These are phyloP conservation scores for Epizoanthus ramosus DNA, from an alignment of 92 coral and sea anemone species.

Conservation along the genomic window DNA sequence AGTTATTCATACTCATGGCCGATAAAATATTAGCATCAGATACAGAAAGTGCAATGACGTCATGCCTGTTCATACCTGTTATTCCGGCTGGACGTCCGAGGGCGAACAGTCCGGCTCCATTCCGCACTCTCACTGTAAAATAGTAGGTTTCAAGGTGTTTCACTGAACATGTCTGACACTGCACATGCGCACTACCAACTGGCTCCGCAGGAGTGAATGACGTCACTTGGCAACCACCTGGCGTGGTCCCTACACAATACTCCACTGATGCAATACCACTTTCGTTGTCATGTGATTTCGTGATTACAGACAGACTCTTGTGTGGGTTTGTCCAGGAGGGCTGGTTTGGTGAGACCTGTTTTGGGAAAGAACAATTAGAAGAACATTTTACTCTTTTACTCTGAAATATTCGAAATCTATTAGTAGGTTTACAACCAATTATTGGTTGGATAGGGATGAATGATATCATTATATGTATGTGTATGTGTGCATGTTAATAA, in stretches of 20 bases:
- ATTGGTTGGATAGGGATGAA: too few species aligned
- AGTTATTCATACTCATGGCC: too few species aligned
- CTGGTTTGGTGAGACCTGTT: constrained; percentile 52
- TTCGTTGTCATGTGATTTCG: constrained; percentile 77
- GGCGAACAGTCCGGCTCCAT: constrained; percentile 74
- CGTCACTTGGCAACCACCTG: constrained; percentile 75
- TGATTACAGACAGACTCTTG: constrained; percentile 49
- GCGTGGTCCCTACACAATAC: constrained; percentile 83
- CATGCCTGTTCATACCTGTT: too few species aligned
- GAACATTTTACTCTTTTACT: too few species aligned
- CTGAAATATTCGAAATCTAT: too few species aligned
- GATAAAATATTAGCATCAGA: too few species aligned
- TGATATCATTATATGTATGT: too few species aligned
- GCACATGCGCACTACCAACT: constrained; percentile 46
- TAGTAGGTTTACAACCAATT: too few species aligned
- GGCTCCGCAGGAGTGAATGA: constrained; percentile 62
- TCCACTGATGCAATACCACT: constrained; percentile 71
- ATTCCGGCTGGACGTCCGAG: constrained; percentile 23
- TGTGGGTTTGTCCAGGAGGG: constrained; percentile 64
- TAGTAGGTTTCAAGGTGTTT: constrained; percentile 66
- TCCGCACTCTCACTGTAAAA: constrained; percentile 79
- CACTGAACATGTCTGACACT: constrained; percentile 71
- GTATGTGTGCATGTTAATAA: too few species aligned
- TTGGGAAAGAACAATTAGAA: background rate
- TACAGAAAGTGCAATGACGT: too few species aligned